A percentile compares a stretch with the other conserved stretches of the same genome.
phyloP scores from a whole-genome alignment of 1,140 invertebrate genomes.

The Spodoptera litura region DNA sequence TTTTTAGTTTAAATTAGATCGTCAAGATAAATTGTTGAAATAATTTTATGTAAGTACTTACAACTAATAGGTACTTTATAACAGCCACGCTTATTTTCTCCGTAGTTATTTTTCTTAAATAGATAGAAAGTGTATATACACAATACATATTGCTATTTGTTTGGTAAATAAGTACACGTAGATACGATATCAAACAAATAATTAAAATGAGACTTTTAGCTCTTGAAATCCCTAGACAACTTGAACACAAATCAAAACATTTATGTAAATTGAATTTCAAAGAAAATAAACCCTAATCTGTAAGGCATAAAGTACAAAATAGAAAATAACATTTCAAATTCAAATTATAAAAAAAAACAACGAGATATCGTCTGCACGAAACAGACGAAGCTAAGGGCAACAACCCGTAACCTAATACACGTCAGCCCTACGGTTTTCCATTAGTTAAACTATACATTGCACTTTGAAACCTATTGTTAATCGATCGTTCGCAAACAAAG shows the following conservation, averaged over 20 bases:
- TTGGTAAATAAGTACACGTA: too few species aligned
- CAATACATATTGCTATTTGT: too few species aligned
- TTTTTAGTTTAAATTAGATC: slow-evolving; percentile 13
- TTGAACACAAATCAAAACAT: too few species aligned
- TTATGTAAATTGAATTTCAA: background rate
- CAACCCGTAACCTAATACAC: slow-evolving; percentile 44
- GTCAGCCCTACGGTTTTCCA: slow-evolving; percentile 28
- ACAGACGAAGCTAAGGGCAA: slow-evolving; percentile 35
- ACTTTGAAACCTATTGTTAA: slow-evolving; percentile 39
- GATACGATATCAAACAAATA: too few species aligned
- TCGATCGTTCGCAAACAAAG: slow-evolving; percentile 42
- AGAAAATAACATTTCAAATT: slow-evolving; percentile 19
- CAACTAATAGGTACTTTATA: too few species aligned
- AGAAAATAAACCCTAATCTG: background rate
- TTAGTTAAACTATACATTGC: slow-evolving; percentile 35
- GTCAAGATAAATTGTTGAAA: background rate
- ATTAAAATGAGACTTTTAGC: too few species aligned
- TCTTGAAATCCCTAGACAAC: too few species aligned
- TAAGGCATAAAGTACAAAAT: background rate
- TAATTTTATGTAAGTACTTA: too few species aligned
- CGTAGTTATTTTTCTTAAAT: too few species aligned
- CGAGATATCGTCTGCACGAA: slow-evolving; percentile 30
- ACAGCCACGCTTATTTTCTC: too few species aligned
- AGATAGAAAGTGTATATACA: too few species aligned
- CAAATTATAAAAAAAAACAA: slow-evolving; percentile 16